phyloP scores from a whole-genome alignment of 2,888 invertebrate species.

The Fragum sueziense region DNA sequence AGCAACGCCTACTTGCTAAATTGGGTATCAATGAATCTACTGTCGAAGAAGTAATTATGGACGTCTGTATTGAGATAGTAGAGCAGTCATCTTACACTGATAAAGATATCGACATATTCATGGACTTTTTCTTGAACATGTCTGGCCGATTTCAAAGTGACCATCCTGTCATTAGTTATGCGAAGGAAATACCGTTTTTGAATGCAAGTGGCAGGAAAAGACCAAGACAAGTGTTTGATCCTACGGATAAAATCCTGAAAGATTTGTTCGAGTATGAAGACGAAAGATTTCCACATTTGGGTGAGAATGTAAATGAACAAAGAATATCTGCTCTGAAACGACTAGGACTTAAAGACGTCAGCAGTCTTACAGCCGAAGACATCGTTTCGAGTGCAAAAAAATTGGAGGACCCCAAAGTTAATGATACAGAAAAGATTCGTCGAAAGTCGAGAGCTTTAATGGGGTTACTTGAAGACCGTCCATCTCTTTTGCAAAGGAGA shows the following conservation, averaged over 20 bases:
- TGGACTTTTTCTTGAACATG: constrained; percentile 46
- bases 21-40: too few species aligned
- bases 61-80: too few species aligned
- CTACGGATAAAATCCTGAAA: constrained; percentile 19
- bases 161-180: constrained; percentile 12
- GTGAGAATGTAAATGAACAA: not conserved
- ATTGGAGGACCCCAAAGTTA: not conserved
- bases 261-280: constrained; percentile 25
- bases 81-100: too few species aligned
- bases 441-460: not conserved
- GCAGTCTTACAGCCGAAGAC: constrained; percentile 20
- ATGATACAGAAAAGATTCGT: not conserved
- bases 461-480: not conserved
- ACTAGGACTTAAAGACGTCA: not conserved
- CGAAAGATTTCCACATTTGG: constrained; percentile 27
- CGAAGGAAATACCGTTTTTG: constrained; percentile 39
- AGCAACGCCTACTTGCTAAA: too few species aligned
- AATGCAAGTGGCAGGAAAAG: constrained; percentile 10
- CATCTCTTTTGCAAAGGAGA: not conserved
- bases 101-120: constrained; percentile 33
- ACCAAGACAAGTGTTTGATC: constrained; percentile 52
- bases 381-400: constrained; percentile 18
- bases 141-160: constrained; percentile 16
- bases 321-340: constrained; percentile 22
- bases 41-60: too few species aligned